Evolutionary conservation across 2,888 invertebrate species (phyloP).

Genomic region (Pterostichus niger): DNA sequence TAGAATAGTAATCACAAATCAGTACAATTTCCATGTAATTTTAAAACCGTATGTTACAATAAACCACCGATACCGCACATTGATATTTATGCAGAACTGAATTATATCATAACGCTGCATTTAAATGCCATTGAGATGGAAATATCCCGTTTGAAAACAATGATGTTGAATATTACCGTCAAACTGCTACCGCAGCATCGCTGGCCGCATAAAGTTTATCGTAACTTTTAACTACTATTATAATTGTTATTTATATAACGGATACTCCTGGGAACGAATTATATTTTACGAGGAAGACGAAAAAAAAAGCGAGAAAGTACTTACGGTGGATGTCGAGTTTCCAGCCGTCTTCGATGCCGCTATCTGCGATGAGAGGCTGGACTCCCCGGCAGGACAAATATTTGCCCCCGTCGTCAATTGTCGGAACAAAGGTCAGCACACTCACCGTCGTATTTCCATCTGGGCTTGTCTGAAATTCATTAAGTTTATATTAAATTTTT

Average conservation of each 20-base stretch:
- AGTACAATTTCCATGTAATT: slow-evolving; percentile 24
- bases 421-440: slow-evolving; percentile 87
- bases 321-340: slow-evolving; percentile 91
- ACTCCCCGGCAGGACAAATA: slow-evolving; percentile 88
- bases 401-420: slow-evolving; percentile 89
- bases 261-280: background rate
- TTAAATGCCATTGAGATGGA: slow-evolving; percentile 45
- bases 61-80: slow-evolving; percentile 15
- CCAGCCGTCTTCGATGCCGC: slow-evolving; percentile 89
- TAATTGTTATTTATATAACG: slow-evolving; percentile 41
- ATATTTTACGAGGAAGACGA: background rate
- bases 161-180: slow-evolving; percentile 19
- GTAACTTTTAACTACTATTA: slow-evolving; percentile 2
- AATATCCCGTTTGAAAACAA: slow-evolving; percentile 33
- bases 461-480: slow-evolving; percentile 78
- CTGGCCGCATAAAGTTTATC: background rate
- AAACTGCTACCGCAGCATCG: slow-evolving; percentile 20
- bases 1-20: background rate
- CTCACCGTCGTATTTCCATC: slow-evolving; percentile 89
- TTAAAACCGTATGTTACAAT: slow-evolving; percentile 33
- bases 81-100: slow-evolving; percentile 21
- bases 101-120: slow-evolving; percentile 34
- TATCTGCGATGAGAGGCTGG: slow-evolving; percentile 86
- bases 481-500: slow-evolving; percentile 7
- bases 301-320: slow-evolving; percentile 74